A percentile compares a stretch with the other conserved stretches of the same genome.
These are phyloP conservation scores for Clavelina lepadiformis DNA, from an alignment of 23 tunicate genomes.

Conservation along the genomic window DNA sequence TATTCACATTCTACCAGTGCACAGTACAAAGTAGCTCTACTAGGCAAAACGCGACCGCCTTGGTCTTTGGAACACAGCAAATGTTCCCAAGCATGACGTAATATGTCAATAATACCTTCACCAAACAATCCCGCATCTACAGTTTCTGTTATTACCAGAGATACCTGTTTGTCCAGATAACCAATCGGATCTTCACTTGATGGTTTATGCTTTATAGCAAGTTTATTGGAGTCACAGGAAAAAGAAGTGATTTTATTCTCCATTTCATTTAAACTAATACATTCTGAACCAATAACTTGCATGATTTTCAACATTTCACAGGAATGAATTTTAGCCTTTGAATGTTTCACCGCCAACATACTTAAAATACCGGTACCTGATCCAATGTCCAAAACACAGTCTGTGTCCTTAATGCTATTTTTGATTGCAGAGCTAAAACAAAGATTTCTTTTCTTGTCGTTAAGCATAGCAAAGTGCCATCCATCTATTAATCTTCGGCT, in stretches of 20 bases:
- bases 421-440: constrained; percentile 39
- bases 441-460: constrained; percentile 55
- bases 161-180: too few species aligned
- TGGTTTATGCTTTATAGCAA: constrained; percentile 20
- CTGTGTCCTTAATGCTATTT: constrained; percentile 5
- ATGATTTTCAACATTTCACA: constrained; percentile 73
- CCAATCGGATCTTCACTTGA: too few species aligned
- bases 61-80: constrained; percentile 31
- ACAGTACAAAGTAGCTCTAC: constrained; percentile 35
- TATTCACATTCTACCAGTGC: constrained; percentile 43
- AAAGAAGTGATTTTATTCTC: constrained; percentile 8
- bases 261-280: constrained; percentile 42
- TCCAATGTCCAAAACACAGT: constrained; percentile 72
- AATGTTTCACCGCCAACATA: constrained; percentile 52
- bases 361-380: constrained; percentile 77
- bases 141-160: constrained; percentile 65
- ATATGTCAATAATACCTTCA: constrained; percentile 52
- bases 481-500: constrained; percentile 67
- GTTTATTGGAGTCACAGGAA: constrained; percentile 35
- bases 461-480: constrained; percentile 89
- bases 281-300: constrained; percentile 53
- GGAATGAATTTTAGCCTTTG: constrained; percentile 42
- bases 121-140: constrained; percentile 86
- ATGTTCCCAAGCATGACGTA: constrained; percentile 75
- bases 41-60: constrained; percentile 75